Conservation (phyloP, 2,888 invertebrate genomes). For the Sturmia bella region DNA sequence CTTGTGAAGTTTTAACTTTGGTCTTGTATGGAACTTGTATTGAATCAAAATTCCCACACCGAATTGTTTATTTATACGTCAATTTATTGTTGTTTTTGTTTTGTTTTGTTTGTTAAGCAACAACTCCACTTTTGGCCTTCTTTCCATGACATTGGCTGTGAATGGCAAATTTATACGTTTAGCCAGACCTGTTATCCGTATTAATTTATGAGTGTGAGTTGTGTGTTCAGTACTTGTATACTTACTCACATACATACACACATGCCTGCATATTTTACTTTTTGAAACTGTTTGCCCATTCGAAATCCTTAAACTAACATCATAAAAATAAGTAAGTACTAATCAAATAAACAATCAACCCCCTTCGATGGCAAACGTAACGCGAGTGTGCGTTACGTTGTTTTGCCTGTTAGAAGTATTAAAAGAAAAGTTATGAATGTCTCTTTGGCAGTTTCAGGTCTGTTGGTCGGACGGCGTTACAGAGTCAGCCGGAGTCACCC, state of each 20-base stretch:
- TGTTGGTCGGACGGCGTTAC: constrained; percentile 2
- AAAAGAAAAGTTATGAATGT: constrained; percentile 35
- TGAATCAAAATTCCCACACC: constrained; percentile 69
- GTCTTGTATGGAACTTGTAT: constrained; percentile 47
- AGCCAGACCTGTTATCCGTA: constrained; percentile 55
- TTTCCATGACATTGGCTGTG: not conserved
- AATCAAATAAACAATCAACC: constrained; percentile 66
- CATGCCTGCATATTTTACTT: not conserved
- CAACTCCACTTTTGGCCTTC: constrained; percentile 37
- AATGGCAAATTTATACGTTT: constrained; percentile 15
- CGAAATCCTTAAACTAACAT: constrained; percentile 69
- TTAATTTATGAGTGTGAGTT: constrained; percentile 45
- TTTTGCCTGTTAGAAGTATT: not conserved
- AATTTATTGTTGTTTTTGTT: constrained; percentile 54
- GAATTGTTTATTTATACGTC: constrained; percentile 71
- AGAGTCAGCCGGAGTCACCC: constrained; percentile 52
- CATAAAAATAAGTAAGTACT: constrained; percentile 68
- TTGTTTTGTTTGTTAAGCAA: constrained; percentile 64
- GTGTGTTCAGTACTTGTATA: constrained; percentile 11
- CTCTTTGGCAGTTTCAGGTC: constrained; percentile 50
- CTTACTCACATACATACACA: too few relatives aligned
- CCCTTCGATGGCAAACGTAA: constrained; percentile 6
- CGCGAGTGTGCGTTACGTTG: not conserved
- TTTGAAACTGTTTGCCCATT: constrained; percentile 50
- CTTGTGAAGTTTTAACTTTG: constrained; percentile 43